Base-by-base conservation (phyloP, 2,797 vertebrate species). In the Parauchenoglanis ngamensis region DNA sequence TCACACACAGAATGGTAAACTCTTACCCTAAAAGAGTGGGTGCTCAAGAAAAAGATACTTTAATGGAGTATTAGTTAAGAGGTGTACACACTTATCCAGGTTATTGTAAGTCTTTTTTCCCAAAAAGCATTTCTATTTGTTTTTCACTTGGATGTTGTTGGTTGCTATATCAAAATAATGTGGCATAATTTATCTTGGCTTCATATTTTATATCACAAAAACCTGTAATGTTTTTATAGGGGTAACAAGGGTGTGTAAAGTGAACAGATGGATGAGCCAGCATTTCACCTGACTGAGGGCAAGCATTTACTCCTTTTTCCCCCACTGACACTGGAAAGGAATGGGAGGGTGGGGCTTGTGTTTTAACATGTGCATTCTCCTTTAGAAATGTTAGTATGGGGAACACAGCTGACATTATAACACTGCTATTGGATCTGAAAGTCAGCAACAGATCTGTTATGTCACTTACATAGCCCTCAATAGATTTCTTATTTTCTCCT, bases 281-380 rank as follows among this genome's bases (percentile, higher is more conserved):
- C 52, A 49, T 57, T 87, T 89, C 78, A 85, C 83, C 80, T 78
- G 86, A 89, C 89, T 83, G 81, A 90, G 88, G 87, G 86, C 82
- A 90, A 86, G 90, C 87, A 90, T 90, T 87, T 89, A 83, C 80
- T 49, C 70, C 54, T 85, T 85, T 86, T 57, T 13, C 44, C 78
- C 72, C 49, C 44, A 77, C 84, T 35, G 85, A 84, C 77, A 79
- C 72, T 67, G 70, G 63, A 70, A 83, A 79, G 83, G 63, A 87
- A 88, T 88, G 3, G 65, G 83, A 57, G 72, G 87, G 86, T 44
- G 87, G 78, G 7, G 23, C 56, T 63, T 83, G 81, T 83, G 65
- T 65, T 88, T 82, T 56, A 63, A 54, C 40, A 82, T 57, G 56
- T 57, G 79, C 85, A 67, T 87, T 63, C 57, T 89, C 70, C 85